A percentile compares a stretch with the other conserved stretches of the same genome.
Conservation (phyloP, 2,113 vertebrate species). For the Neodon shergylaensis region DNA sequence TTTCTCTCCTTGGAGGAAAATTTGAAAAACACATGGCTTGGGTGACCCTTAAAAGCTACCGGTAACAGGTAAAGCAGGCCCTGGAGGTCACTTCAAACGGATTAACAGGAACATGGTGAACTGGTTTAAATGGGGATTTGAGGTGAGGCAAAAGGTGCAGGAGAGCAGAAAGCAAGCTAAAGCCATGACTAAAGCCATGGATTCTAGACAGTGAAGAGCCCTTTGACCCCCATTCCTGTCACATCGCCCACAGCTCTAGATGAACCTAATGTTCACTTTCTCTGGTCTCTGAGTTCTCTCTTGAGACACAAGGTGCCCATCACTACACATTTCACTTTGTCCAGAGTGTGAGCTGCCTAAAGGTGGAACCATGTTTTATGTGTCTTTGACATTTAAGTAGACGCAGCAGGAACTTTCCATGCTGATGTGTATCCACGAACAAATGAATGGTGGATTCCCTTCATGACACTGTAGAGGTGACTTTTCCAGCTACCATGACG, state of each 20-base stretch:
- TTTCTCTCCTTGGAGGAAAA: conserved; percentile 79
- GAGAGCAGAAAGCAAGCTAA: not conserved
- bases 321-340: not conserved
- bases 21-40: conserved; percentile 63
- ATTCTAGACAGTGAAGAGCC: fast-evolving
- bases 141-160: too few species aligned
- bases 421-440: not conserved
- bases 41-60: conserved; percentile 50
- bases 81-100: not conserved
- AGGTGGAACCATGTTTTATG: not conserved
- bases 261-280: not conserved
- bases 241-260: not conserved
- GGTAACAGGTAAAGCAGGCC: not conserved
- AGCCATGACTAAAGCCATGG: not conserved
- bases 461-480: not conserved
- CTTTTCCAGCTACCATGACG: not conserved
- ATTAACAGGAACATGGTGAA: not conserved
- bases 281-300: not conserved
- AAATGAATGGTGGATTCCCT: not conserved
- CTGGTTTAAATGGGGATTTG: not conserved
- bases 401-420: not conserved
- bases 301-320: not conserved
- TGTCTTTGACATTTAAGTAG: not conserved
- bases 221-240: not conserved
- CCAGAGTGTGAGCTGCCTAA: not conserved